Evolutionary conservation across 2,113 vertebrate genomes (phyloP).

Genomic region (Turdus rufiventris): DNA sequence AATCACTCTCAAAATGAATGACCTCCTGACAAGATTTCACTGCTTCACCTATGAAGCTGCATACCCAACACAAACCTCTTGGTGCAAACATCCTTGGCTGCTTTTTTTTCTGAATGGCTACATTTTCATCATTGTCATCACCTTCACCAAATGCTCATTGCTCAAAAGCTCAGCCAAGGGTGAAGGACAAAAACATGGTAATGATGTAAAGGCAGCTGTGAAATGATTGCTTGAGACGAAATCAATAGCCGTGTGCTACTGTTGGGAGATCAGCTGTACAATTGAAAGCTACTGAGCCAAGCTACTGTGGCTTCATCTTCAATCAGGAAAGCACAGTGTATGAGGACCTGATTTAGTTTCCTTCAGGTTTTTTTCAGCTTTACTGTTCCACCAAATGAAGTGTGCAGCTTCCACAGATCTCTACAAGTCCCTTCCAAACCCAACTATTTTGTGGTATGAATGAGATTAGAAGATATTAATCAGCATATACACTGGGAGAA

Average conservation of each 20-base stretch:
- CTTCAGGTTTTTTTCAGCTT: neutral
- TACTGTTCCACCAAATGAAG: neutral
- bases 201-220: neutral
- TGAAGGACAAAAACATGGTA: neutral
- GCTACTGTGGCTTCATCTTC: neutral
- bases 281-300: neutral
- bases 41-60: neutral
- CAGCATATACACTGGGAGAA: neutral
- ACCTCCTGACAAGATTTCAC: neutral
- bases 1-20: neutral
- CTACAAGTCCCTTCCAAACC: neutral
- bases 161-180: neutral
- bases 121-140: neutral
- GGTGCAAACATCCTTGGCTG: neutral
- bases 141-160: neutral
- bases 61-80: neutral
- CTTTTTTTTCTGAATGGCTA: neutral
- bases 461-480: neutral
- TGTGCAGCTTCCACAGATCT: neutral
- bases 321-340: fast-evolving
- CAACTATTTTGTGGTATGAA: neutral
- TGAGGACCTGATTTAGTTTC: neutral
- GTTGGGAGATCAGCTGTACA: neutral
- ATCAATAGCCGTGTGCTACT: neutral
- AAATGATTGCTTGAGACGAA: neutral